These are phyloP conservation scores for Agrotis clavis DNA, from an alignment of 2,888 invertebrate species.

Conservation along the genomic window DNA sequence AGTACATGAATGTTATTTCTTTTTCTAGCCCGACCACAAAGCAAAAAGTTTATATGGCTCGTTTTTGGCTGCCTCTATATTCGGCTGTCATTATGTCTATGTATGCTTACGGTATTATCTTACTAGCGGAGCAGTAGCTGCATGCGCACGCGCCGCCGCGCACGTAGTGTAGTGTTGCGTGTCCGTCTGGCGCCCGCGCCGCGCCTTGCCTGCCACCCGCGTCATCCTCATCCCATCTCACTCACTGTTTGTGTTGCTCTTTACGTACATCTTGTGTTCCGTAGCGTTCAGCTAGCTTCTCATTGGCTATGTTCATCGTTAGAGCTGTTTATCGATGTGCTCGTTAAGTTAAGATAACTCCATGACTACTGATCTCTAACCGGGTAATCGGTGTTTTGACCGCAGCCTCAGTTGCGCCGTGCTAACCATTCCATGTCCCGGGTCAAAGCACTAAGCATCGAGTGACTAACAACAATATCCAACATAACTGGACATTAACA, in stretches of 20 bases:
- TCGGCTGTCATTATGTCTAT: conserved; percentile 90
- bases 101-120: conserved; percentile 89
- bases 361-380: conserved; percentile 49
- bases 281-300: conserved; percentile 71
- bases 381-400: conserved; percentile 75
- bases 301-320: conserved; percentile 76
- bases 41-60: conserved; percentile 90
- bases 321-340: conserved; percentile 78
- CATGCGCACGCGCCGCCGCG: conserved; percentile 77
- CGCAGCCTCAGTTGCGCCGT: conserved; percentile 43
- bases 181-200: conserved; percentile 77
- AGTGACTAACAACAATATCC: conserved; percentile 61
- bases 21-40: conserved; percentile 90
- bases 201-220: conserved; percentile 50
- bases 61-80: conserved; percentile 80
- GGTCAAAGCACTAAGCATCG: conserved; percentile 72
- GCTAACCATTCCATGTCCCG: conserved; percentile 43
- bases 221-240: conserved; percentile 70
- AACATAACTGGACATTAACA: conserved; percentile 60
- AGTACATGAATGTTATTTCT: conserved; percentile 87
- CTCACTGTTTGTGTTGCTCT: conserved; percentile 70
- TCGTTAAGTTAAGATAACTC: conserved; percentile 67
- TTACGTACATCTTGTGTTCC: conserved; percentile 55
- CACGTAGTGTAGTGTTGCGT: conserved; percentile 70
- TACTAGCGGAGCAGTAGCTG: conserved; percentile 82